Conservation (phyloP, 1,140 invertebrate species). For the Neodiprion fabricii region DNA sequence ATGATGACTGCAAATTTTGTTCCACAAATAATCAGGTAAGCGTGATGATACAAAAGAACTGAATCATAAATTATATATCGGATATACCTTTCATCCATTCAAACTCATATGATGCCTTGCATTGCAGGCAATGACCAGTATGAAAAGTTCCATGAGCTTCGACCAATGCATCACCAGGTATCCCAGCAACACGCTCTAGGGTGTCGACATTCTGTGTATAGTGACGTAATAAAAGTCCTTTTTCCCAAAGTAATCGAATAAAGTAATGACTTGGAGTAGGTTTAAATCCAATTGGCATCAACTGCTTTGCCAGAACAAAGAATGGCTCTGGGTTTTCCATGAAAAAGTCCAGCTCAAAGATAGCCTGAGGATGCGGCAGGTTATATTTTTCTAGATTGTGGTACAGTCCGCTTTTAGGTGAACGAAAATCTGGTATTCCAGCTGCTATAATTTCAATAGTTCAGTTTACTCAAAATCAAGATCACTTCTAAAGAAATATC, state of each 20-base stretch:
- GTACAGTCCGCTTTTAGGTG: conserved; percentile 90
- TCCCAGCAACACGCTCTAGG: conserved; percentile 85
- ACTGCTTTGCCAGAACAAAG: conserved; percentile 83
- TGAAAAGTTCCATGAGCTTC: conserved; percentile 95
- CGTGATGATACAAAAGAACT: background rate
- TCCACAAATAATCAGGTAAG: background rate
- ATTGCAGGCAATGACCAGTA: conserved; percentile 85
- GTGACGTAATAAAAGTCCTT: conserved; percentile 80
- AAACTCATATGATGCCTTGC: conserved; percentile 75
- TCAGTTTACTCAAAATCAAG: conserved; percentile 19
- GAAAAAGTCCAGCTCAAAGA: conserved; percentile 91
- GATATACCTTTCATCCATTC: conserved; percentile 81
- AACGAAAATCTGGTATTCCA: conserved; percentile 94
- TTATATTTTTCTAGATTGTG: conserved; percentile 92
- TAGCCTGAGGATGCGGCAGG: conserved; percentile 91
- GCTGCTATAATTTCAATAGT: conserved; percentile 71
- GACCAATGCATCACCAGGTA: conserved; percentile 84
- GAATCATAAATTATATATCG: conserved; percentile 16
- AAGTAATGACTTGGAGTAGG: conserved; percentile 88
- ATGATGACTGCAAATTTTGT: background rate
- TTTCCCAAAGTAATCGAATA: conserved; percentile 79
- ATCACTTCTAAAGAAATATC: too few relatives aligned
- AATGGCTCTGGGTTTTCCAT: conserved; percentile 84
- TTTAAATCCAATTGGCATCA: conserved; percentile 83
- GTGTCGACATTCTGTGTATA: conserved; percentile 97